Conservation (phyloP, 2,797 vertebrate genomes). For the Alfaro cultratus region DNA sequence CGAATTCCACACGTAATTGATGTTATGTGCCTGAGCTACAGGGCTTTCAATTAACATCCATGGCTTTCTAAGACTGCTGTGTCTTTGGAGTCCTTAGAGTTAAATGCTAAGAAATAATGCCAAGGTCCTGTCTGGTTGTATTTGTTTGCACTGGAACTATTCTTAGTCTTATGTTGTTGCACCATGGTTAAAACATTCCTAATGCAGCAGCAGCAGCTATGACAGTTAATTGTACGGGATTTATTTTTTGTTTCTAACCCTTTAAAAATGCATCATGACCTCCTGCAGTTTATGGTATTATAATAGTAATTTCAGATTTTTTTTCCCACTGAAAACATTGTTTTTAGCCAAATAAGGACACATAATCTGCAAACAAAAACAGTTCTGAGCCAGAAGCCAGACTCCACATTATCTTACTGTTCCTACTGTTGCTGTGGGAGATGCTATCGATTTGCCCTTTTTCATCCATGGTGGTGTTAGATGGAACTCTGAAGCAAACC, state of each 20-base stretch:
- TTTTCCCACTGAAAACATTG: constrained; percentile 47
- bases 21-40: constrained; percentile 79
- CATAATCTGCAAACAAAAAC: constrained; percentile 62
- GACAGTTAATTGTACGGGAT: constrained; percentile 45
- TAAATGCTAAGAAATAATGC: constrained; percentile 52
- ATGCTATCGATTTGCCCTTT: constrained; percentile 50
- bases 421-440: constrained; percentile 37
- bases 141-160: constrained; percentile 58
- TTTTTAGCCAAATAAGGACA: constrained; percentile 73
- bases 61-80: constrained; percentile 35
- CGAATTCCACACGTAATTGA: constrained; percentile 88
- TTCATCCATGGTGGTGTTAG: constrained; percentile 43
- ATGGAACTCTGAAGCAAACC: constrained; percentile 45
- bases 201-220: constrained; percentile 25
- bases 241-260: constrained; percentile 44
- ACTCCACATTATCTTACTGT: constrained; percentile 46
- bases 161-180: constrained; percentile 37
- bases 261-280: constrained; percentile 36
- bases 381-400: constrained; percentile 40
- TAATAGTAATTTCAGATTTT: constrained; percentile 65
- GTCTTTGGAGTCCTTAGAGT: constrained; percentile 49
- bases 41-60: constrained; percentile 47
- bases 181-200: constrained; percentile 38
- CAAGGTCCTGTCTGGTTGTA: constrained; percentile 23
- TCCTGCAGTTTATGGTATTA: constrained; percentile 18